phyloP scores from a whole-genome alignment of 1,140 invertebrate genomes.

The Drosophila aff. region DNA sequence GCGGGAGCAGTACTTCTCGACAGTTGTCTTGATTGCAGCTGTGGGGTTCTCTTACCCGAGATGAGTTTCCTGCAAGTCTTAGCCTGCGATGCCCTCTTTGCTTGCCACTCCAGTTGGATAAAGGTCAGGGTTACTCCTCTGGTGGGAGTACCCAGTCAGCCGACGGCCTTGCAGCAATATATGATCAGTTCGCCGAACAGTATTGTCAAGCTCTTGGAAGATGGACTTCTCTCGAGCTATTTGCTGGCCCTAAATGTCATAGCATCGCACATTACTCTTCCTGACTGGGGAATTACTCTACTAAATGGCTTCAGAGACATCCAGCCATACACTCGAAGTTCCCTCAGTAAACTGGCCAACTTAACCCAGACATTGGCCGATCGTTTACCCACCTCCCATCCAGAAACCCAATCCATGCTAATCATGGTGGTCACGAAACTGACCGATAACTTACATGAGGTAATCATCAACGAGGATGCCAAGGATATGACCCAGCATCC shows the following conservation, averaged over 20 bases:
- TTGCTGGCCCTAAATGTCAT: conserved; percentile 14
- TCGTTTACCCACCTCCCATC: conserved; percentile 2
- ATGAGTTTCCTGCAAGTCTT: conserved; percentile 26
- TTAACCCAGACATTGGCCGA: conserved; percentile 41
- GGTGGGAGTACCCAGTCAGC: neutral
- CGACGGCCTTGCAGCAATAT: conserved; percentile 1
- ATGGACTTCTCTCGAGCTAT: neutral
- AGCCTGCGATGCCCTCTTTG: conserved; percentile 26
- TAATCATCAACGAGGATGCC: neutral
- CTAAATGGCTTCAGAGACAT: neutral
- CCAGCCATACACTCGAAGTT: neutral
- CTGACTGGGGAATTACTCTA: neutral
- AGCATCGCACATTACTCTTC: neutral
- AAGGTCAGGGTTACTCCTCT: conserved; percentile 25
- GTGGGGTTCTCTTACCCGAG: conserved; percentile 18
- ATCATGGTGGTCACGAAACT: neutral
- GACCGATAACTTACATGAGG: conserved; percentile 17
- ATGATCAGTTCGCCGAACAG: neutral
- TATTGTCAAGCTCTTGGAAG: neutral
- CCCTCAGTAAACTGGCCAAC: conserved; percentile 47
- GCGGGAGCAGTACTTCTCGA: conserved; percentile 25
- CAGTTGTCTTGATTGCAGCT: conserved; percentile 27
- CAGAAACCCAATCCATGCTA: neutral
- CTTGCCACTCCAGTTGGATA: conserved; percentile 16
- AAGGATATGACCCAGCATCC: conserved; percentile 7